Conservation (phyloP, 2,797 vertebrate genomes). For the Sebastes taczanowskii region DNA sequence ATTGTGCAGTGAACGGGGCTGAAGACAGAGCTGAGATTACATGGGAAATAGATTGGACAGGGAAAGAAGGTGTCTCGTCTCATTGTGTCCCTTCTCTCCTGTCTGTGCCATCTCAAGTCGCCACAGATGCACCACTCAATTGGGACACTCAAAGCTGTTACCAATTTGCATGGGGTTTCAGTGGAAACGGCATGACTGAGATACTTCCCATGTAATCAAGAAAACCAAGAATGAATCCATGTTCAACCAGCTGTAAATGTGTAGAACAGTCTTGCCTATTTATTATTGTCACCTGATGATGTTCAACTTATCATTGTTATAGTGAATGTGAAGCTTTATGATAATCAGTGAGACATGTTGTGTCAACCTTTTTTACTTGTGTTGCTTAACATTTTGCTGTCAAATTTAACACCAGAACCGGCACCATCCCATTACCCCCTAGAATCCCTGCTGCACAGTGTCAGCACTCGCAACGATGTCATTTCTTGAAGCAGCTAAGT, state of each 20-base stretch:
- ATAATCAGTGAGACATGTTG: background rate
- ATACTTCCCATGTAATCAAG: background rate
- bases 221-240: background rate
- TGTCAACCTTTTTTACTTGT: background rate
- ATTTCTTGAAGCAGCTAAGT: too few relatives aligned
- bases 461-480: too few relatives aligned
- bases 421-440: too few relatives aligned
- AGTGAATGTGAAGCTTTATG: background rate
- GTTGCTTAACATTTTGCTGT: background rate
- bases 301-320: background rate
- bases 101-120: slow-evolving; percentile 8
- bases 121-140: background rate
- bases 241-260: background rate
- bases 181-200: background rate
- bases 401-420: too few relatives aligned
- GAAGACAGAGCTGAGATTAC: slow-evolving; percentile 10
- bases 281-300: background rate
- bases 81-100: background rate
- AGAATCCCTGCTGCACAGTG: too few relatives aligned
- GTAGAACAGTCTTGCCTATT: background rate
- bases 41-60: background rate
- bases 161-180: background rate
- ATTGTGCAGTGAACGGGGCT: slow-evolving; percentile 5
- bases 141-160: background rate
- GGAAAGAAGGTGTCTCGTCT: background rate